phyloP scores from a whole-genome alignment of 2,797 vertebrate species.

The Eurystomus glaucurus region DNA sequence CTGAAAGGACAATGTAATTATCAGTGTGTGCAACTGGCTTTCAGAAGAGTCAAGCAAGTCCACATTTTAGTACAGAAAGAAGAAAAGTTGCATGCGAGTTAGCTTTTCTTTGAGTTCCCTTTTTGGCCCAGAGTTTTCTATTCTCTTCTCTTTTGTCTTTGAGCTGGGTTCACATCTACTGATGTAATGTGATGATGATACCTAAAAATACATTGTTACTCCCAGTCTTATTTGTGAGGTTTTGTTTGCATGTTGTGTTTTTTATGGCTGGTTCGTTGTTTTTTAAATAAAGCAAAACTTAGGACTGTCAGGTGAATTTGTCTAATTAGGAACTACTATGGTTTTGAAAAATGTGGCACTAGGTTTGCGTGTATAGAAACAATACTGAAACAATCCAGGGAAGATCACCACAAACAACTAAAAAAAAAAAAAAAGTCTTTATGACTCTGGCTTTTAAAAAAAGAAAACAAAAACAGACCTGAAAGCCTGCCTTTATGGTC shows the following conservation, averaged over 20 bases:
- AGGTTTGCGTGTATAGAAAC: not conserved
- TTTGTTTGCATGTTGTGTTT: not conserved
- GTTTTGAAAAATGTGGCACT: not conserved
- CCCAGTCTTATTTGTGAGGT: not conserved
- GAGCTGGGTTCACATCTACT: not conserved
- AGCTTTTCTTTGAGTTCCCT: not conserved
- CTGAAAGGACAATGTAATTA: not conserved
- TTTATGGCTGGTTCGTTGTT: not conserved
- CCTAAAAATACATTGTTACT: not conserved
- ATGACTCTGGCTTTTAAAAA: not conserved
- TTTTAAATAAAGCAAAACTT: not conserved
- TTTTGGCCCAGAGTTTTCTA: not conserved
- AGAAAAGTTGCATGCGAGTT: rapidly evolving
- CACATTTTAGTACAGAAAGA: not conserved
- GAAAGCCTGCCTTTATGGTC: not conserved
- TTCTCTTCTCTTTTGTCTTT: not conserved
- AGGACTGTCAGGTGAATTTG: not conserved
- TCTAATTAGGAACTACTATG: not conserved
- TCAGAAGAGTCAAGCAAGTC: not conserved
- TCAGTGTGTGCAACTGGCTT: not conserved
- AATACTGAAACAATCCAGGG: not conserved
- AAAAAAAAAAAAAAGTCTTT: not conserved
- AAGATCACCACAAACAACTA: not conserved
- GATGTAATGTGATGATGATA: not conserved
- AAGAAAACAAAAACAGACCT: no score